These are phyloP conservation scores for Eulemur macaco DNA, from an alignment of 2,113 vertebrate species.

Conservation along the genomic window DNA sequence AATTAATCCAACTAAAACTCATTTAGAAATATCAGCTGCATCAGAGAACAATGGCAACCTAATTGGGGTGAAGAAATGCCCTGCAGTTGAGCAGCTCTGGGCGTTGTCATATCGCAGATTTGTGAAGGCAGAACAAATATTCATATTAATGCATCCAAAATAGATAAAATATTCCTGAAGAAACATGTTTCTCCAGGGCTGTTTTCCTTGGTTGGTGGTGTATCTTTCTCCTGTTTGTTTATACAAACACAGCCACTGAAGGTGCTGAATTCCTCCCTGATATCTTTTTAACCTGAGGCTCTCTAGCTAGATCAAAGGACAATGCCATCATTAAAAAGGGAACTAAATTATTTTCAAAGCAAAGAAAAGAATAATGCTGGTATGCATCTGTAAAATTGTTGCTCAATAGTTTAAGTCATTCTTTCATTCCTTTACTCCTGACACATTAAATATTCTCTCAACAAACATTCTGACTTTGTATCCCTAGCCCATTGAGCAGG, in stretches of 20 bases:
- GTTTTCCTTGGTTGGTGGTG: background rate
- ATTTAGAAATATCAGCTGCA: conserved; percentile 7
- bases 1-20: conserved; percentile 28
- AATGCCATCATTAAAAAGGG: background rate
- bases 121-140: background rate
- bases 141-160: conserved; percentile 38
- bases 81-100: background rate
- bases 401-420: background rate
- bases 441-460: background rate
- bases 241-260: background rate
- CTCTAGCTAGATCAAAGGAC: conserved; percentile 50
- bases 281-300: conserved; percentile 11
- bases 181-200: conserved; percentile 37
- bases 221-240: background rate
- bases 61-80: background rate
- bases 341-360: conserved; percentile 7
- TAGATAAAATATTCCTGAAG: conserved; percentile 8
- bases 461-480: background rate
- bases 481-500: background rate
- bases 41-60: conserved; percentile 48
- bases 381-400: background rate
- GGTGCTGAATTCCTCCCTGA: background rate
- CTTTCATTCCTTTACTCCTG: background rate
- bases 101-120: background rate
- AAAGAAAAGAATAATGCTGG: background rate